Conservation (phyloP, 2,113 vertebrate genomes). For the Micromys minutus region DNA sequence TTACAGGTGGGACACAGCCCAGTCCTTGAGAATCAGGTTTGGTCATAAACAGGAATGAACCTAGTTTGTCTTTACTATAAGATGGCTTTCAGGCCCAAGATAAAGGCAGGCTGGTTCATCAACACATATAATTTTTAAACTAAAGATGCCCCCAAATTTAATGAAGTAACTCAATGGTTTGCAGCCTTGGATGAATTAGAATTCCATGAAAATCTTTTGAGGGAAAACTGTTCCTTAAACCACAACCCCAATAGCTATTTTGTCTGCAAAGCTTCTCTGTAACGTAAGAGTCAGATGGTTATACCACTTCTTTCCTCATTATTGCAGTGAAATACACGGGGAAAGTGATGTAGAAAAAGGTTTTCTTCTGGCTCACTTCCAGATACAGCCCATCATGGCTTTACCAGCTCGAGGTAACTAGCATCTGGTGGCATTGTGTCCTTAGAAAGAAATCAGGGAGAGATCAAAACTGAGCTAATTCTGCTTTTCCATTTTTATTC, state of each 20-base stretch:
- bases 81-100: neutral
- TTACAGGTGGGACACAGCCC: neutral
- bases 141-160: neutral
- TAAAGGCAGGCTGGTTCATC: neutral
- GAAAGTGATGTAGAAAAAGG: neutral
- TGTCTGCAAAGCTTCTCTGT: neutral
- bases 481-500: neutral
- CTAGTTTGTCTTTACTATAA: neutral
- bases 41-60: neutral
- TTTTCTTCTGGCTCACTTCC: neutral
- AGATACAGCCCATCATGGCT: neutral
- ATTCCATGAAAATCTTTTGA: constrained; percentile 5
- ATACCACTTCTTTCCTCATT: neutral
- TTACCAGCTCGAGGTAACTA: neutral
- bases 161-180: constrained; percentile 3
- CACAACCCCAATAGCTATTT: neutral
- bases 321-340: neutral
- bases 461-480: neutral
- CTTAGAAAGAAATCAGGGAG: neutral
- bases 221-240: neutral
- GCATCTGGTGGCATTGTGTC: neutral
- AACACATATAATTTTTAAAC: neutral
- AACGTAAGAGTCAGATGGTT: neutral
- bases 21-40: neutral
- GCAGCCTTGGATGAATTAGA: neutral